Percentiles rank a stretch among this genome's conserved stretches.
phyloP scores from a whole-genome alignment of 2,113 vertebrate species.

The Isichthys henryi region DNA sequence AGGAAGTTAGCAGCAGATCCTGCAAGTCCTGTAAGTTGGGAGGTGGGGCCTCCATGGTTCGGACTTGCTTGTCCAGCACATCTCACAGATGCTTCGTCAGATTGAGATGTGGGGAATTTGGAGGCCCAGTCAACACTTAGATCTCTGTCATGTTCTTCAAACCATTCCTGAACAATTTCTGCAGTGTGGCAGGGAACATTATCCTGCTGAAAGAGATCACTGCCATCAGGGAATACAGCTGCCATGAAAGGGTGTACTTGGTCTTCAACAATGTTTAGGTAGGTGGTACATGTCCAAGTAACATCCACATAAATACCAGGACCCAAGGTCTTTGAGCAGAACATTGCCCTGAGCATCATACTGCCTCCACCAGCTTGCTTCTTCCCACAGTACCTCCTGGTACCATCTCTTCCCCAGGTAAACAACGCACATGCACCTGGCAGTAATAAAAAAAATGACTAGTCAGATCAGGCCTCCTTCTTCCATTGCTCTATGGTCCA shows the following conservation, averaged over 20 bases:
- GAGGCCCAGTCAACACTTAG: background rate
- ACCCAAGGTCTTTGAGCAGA: background rate
- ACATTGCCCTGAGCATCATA: background rate
- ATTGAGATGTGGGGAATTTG: background rate
- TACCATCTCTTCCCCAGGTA: background rate
- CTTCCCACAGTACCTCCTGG: background rate
- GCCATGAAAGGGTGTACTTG: background rate
- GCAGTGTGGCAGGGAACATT: background rate
- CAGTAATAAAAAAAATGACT: background rate
- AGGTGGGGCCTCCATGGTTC: background rate
- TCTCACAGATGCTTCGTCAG: background rate
- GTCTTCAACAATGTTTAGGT: background rate
- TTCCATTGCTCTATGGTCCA: background rate
- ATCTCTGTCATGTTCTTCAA: background rate
- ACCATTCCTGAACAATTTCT: background rate
- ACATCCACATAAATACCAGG: background rate
- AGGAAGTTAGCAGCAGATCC: background rate
- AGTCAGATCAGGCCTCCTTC: background rate
- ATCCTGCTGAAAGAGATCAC: background rate
- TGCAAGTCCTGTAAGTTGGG: background rate
- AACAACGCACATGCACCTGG: background rate
- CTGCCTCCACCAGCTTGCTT: background rate
- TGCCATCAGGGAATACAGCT: background rate
- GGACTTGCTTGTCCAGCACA: background rate
- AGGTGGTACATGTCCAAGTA: background rate